Evolutionary conservation across 2,113 vertebrate species (phyloP).

Genomic region (Apodemus sylvaticus): DNA sequence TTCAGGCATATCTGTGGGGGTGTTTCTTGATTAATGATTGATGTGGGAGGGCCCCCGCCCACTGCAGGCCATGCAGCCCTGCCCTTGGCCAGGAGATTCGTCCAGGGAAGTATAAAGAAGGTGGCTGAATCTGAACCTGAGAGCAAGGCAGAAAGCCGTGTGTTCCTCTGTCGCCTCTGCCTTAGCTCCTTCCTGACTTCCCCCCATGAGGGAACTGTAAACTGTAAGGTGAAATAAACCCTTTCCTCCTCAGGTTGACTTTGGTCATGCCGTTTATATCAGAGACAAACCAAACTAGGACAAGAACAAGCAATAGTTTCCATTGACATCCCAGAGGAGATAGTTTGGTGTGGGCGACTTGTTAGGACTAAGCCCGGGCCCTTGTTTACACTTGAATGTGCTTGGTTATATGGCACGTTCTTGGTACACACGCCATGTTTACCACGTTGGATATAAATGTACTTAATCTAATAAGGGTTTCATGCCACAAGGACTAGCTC

Average conservation of each 20-base stretch:
- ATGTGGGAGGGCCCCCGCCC: neutral
- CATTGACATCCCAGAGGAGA: neutral
- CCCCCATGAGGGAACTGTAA: neutral
- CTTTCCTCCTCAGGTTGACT: neutral
- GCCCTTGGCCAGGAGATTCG: neutral
- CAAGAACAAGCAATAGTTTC: neutral
- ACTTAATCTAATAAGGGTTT: slow-evolving; percentile 1
- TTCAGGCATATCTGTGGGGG: neutral
- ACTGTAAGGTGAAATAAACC: neutral
- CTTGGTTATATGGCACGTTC: neutral
- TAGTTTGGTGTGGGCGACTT: neutral
- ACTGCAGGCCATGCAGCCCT: neutral
- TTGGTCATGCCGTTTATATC: neutral
- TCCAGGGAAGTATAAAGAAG: neutral
- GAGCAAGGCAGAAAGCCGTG: neutral
- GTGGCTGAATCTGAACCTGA: neutral
- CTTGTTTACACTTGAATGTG: neutral
- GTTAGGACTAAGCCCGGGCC: neutral
- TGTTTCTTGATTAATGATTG: neutral
- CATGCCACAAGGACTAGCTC: neutral
- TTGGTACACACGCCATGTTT: neutral
- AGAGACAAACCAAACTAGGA: neutral
- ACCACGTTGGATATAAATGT: neutral
- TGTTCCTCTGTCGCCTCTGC: neutral
- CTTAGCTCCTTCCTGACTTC: neutral